Evolutionary conservation across 2,797 vertebrate genomes (phyloP).

Genomic region (Phoebastria nigripes): DNA sequence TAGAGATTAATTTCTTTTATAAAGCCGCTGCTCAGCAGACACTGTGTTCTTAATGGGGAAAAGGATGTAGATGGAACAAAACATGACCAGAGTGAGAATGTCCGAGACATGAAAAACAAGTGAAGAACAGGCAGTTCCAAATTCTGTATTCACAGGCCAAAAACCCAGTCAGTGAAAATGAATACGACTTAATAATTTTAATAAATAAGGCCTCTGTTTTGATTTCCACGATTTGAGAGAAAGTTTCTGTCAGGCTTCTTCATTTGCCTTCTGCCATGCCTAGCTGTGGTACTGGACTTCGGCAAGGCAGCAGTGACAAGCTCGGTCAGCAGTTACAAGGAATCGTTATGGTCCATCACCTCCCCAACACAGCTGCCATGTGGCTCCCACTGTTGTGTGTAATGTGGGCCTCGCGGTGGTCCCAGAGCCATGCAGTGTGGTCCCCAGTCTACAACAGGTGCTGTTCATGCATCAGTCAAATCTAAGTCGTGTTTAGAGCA

Average conservation of each 20-base stretch:
- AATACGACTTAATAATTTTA: slow-evolving; percentile 29
- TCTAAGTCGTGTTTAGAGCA: background rate
- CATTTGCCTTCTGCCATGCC: background rate
- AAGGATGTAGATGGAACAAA: slow-evolving; percentile 11
- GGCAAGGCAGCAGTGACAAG: background rate
- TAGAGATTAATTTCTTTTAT: background rate
- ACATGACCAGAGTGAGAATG: background rate
- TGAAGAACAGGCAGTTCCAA: slow-evolving; percentile 38
- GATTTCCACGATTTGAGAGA: background rate
- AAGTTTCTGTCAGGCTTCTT: slow-evolving; percentile 1
- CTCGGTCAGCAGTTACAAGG: background rate
- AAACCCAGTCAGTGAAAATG: background rate
- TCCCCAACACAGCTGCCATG: background rate
- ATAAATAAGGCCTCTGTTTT: slow-evolving; percentile 47
- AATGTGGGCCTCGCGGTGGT: fast-evolving
- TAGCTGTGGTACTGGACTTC: background rate
- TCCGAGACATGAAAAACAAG: background rate
- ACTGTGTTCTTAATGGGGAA: background rate
- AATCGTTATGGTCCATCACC: fast-evolving
- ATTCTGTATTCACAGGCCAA: background rate
- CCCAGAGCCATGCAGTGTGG: fast-evolving
- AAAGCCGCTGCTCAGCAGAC: background rate
- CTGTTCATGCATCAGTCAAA: background rate
- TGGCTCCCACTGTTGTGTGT: no score
- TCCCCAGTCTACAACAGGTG: background rate